Conservation (phyloP, 64 coral and sea anemone genomes). For the Cladopsammia gracilis region DNA sequence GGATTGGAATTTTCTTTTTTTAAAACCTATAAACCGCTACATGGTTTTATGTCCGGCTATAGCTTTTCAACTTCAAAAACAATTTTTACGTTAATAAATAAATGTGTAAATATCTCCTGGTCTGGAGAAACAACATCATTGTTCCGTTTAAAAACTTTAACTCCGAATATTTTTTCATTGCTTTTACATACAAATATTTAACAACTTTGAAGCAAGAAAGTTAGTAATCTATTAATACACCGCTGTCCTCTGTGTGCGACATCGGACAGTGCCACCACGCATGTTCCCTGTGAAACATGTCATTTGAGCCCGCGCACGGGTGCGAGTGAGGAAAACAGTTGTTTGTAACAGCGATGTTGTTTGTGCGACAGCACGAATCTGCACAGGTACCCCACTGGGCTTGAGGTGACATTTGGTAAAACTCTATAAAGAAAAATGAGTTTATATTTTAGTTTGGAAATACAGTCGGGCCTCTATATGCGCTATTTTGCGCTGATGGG, state of each 20-base stretch:
- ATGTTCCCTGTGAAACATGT: conserved; percentile 4
- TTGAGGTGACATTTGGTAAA: conserved; percentile 3
- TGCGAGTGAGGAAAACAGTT: conserved; percentile 1
- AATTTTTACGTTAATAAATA: conserved; percentile 25
- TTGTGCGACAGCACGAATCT: conserved; percentile 14
- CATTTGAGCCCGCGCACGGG: conserved; percentile 26
- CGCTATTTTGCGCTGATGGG: too few relatives aligned
- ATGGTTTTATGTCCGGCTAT: not conserved
- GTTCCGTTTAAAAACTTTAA: not conserved
- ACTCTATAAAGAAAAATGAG: not conserved
- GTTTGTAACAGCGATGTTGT: not conserved
- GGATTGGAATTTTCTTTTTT: not conserved
- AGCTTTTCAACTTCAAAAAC: not conserved
- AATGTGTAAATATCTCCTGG: not conserved
- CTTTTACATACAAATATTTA: not conserved
- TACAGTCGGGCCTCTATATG: too few relatives aligned
- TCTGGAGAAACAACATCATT: not conserved
- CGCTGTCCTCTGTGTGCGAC: not conserved
- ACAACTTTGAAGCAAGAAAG: not conserved
- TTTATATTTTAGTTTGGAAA: not conserved
- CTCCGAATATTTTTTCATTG: not conserved
- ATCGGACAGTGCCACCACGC: conserved; percentile 24
- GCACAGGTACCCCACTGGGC: conserved; percentile 11
- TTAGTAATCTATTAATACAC: conserved; percentile 22
- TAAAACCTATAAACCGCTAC: not conserved